Evolutionary conservation across 2,797 vertebrate species (phyloP), one percentile per base, ranked within the genome.

Genomic region (Anniella stebbinsi): DNA sequence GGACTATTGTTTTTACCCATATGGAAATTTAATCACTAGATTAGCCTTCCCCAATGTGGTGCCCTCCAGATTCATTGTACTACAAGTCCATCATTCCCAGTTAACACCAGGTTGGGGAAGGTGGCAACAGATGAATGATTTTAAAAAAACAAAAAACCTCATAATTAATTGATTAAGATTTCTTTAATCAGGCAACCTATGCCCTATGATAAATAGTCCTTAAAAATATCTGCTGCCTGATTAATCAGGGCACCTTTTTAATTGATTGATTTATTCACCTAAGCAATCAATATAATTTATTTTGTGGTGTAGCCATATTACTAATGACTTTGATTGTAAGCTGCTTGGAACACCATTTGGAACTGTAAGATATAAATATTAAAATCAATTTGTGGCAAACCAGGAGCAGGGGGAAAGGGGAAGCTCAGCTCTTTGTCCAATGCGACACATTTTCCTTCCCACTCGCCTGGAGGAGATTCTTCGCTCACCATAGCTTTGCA

Each of bases 231-330:
- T 48, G 6, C 45, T 54, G 45, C 45, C 23, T 51, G 67, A 72
- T 72, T 86, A 51, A 86, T 73, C 54, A 72, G 70, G 23, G 30
- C 69, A 73, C n/a, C 33, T 86, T 86, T 86, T 57, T 57, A 86
- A 70, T 41, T 30, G 23, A 86, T 60, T 36, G 7, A 73, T 75
- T 81, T 36, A 38, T 63, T 63, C 60, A 63, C 18, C 84, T 36
- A 72, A 85, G 48, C 84, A 57, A 73, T 36, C 36, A 51, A 30
- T 86, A 73, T 45, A 30, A 67, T 57, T 75, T 54, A 75, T 86
- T 85, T 86, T 21, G 60, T 18, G 15, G 28, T 76, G 77, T n/a
- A 38, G 51, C 69, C 48, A 28, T 36, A 57, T 12, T 38, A 54
- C 73, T 18, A 57, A 57, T 1, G 3, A 15, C 69, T 4, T 57